Percentiles rank a stretch among this genome's conserved stretches.
Conservation (phyloP, 1,140 invertebrate species). For the Trichonephila inaurata region DNA sequence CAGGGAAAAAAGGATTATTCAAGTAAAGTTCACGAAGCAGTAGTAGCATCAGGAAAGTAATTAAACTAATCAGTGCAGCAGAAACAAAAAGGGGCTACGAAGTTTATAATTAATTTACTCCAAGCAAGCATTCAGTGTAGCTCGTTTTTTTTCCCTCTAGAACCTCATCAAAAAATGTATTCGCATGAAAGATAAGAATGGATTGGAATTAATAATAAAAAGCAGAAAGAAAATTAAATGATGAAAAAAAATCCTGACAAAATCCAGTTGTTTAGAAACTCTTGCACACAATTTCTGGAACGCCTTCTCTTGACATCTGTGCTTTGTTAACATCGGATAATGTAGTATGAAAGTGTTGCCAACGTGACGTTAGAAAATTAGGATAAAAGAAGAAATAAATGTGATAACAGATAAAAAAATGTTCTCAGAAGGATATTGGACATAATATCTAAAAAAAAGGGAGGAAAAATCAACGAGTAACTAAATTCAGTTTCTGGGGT, state of each 20-base stretch:
- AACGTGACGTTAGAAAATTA: background rate
- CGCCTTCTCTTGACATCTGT: slow-evolving; percentile 15
- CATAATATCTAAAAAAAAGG: background rate
- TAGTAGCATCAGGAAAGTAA: slow-evolving; percentile 67
- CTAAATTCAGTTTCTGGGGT: too few relatives aligned
- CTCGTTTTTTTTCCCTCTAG: slow-evolving; percentile 23
- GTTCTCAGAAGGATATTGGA: background rate
- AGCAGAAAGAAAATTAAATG: slow-evolving; percentile 36
- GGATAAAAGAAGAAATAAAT: background rate
- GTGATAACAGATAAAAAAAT: background rate
- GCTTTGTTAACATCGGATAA: slow-evolving; percentile 51
- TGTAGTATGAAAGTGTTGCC: background rate
- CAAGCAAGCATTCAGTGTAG: slow-evolving; percentile 16
- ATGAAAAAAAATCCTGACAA: slow-evolving; percentile 40
- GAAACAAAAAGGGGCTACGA: slow-evolving; percentile 64
- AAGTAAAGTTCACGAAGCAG: slow-evolving; percentile 42
- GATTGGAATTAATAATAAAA: slow-evolving; percentile 50
- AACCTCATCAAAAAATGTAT: slow-evolving; percentile 65
- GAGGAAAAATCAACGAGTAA: background rate
- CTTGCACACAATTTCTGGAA: slow-evolving; percentile 39
- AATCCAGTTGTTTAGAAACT: slow-evolving; percentile 60
- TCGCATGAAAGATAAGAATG: slow-evolving; percentile 51
- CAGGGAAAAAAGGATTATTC: slow-evolving; percentile 18
- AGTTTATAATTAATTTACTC: slow-evolving; percentile 75
- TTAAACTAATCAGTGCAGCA: slow-evolving; percentile 75